Evolutionary conservation across 2,888 invertebrate species (phyloP).

Genomic region (Chrysopilus asiliformis): DNA sequence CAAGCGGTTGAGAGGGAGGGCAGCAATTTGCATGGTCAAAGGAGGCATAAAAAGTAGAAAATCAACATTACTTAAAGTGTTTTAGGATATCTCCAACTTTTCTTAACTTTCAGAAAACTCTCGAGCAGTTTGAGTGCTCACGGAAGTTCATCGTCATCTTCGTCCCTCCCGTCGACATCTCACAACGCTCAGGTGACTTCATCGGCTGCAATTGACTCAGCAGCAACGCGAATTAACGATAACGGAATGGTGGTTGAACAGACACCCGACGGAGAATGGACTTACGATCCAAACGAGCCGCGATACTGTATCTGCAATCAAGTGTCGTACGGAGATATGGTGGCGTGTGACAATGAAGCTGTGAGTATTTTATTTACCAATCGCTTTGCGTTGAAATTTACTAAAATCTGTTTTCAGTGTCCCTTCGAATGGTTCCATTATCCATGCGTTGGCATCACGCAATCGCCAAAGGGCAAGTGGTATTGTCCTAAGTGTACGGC

Average conservation of each 20-base stretch:
- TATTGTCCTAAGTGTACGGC: constrained; percentile 92
- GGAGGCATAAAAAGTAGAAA: constrained; percentile 50
- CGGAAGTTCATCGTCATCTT: constrained; percentile 20
- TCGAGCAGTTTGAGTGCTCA: constrained; percentile 16
- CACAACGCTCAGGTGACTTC: constrained; percentile 20
- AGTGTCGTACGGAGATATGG: constrained; percentile 97
- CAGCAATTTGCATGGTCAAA: constrained; percentile 41
- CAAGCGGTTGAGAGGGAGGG: constrained; percentile 51
- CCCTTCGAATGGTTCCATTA: constrained; percentile 99
- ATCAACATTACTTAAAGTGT: not conserved
- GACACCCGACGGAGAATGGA: constrained; percentile 65
- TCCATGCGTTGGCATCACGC: constrained; percentile 90
- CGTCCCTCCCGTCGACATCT: constrained; percentile 25
- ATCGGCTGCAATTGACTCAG: constrained; percentile 19
- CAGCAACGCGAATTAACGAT: constrained; percentile 21
- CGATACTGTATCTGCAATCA: constrained; percentile 94
- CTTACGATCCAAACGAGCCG: constrained; percentile 92
- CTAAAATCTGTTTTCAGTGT: constrained; percentile 50
- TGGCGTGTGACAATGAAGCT: constrained; percentile 95
- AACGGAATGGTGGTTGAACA: constrained; percentile 31
- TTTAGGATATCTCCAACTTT: not conserved
- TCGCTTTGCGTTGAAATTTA: constrained; percentile 1
- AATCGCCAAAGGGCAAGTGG: constrained; percentile 97
- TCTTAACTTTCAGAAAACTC: constrained; percentile 25
- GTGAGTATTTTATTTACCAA: constrained; percentile 42